Evolutionary conservation across 2,113 vertebrate species (phyloP).

Genomic region (Accipiter virgatus): DNA sequence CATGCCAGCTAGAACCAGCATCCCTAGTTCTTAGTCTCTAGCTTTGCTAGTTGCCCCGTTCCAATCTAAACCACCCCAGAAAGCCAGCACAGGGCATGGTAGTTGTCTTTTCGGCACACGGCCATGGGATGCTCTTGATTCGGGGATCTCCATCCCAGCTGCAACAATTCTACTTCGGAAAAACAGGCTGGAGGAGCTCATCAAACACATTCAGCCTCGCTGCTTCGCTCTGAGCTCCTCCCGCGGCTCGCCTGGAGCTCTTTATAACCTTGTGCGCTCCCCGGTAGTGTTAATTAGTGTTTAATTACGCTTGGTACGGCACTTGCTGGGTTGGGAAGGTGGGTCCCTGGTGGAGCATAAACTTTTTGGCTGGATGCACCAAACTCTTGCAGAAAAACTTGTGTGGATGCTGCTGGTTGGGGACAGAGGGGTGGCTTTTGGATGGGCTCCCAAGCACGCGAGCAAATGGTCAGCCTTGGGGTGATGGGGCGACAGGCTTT

Average conservation of each 20-base stretch:
- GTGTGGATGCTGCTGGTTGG: neutral
- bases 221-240: neutral
- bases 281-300: neutral
- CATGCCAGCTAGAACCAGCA: rapidly evolving
- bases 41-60: neutral
- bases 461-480: neutral
- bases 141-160: neutral
- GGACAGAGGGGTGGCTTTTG: neutral
- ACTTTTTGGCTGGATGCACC: neutral
- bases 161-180: neutral
- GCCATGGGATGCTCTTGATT: neutral
- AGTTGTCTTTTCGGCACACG: neutral
- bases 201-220: rapidly evolving
- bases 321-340: neutral
- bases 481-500: neutral
- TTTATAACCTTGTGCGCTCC: neutral
- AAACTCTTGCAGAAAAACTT: neutral
- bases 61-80: neutral
- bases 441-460: rapidly evolving
- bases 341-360: neutral
- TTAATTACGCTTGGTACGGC: neutral
- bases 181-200: neutral
- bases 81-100: neutral
- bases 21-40: neutral
- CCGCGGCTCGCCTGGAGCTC: neutral